Evolutionary conservation across 37 sponge, comb jelly and placozoan species (phyloP).

Genomic region (Haliclona indistincta): DNA sequence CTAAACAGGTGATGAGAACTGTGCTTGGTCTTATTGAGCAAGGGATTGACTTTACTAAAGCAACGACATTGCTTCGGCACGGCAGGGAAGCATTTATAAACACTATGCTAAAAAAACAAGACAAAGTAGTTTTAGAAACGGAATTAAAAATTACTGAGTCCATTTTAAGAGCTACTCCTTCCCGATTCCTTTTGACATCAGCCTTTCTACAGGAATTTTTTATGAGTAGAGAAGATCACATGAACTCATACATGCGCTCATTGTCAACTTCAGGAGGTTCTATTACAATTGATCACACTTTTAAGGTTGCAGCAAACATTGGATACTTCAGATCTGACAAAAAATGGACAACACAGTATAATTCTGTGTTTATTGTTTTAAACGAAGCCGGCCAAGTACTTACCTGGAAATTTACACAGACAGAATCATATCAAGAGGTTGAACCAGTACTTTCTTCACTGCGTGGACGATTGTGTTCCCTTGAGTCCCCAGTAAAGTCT

Average conservation of each 20-base stretch:
- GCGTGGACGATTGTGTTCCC: neutral
- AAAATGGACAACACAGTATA: conserved; percentile 45
- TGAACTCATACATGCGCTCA: neutral
- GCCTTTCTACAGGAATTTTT: neutral
- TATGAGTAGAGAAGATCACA: neutral
- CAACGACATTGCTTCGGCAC: neutral
- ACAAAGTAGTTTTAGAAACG: no score
- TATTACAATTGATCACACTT: conserved; percentile 13
- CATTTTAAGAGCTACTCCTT: no score
- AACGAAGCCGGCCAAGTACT: conserved; percentile 26
- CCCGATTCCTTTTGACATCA: neutral
- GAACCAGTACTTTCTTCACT: neutral
- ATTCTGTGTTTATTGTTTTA: conserved; percentile 29
- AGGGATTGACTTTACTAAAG: neutral
- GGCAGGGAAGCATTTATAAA: neutral
- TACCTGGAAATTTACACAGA: conserved; percentile 43
- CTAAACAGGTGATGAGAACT: neutral
- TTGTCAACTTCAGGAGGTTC: neutral
- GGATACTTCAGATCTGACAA: conserved; percentile 17
- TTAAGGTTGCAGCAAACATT: conserved; percentile 46
- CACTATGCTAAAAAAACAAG: no score
- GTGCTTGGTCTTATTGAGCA: neutral
- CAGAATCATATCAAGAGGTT: neutral
- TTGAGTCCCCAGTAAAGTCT: neutral
- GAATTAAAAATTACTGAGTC: no score